A percentile compares a stretch with the other conserved stretches of the same genome.
Conservation (phyloP, 2,113 vertebrate species). For the Rhynchopsitta pachyrhyncha region DNA sequence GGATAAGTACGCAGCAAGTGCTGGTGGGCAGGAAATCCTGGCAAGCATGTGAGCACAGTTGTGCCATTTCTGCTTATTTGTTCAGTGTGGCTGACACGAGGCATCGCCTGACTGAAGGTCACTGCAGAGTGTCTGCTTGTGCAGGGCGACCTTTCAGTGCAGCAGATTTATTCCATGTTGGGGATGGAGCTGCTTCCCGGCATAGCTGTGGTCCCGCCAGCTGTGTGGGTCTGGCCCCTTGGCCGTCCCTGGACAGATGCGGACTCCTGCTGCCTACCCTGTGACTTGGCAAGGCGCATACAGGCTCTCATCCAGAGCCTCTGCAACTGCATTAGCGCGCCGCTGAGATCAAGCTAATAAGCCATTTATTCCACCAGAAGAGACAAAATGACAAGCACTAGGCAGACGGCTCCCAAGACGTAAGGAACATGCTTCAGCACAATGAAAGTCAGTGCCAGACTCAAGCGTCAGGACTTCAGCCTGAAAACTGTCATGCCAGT, state of each 20-base stretch:
- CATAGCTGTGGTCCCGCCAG: background rate
- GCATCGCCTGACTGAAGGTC: background rate
- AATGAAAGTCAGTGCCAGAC: background rate
- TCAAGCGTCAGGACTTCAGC: background rate
- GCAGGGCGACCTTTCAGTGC: background rate
- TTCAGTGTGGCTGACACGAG: accelerated
- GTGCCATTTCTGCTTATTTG: background rate
- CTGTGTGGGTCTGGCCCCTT: accelerated
- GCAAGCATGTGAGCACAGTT: background rate
- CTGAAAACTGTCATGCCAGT: background rate
- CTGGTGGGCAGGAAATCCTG: background rate
- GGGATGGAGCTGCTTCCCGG: background rate
- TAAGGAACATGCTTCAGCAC: background rate
- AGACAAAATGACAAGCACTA: background rate
- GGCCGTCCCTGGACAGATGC: background rate
- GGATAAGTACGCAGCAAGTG: background rate
- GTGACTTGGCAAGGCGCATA: background rate
- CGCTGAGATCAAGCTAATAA: background rate
- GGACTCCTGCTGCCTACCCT: background rate
- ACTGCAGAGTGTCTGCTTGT: accelerated
- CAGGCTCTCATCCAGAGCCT: background rate
- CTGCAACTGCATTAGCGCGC: background rate
- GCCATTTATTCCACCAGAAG: background rate
- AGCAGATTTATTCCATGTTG: background rate
- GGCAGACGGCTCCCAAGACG: background rate